Conservation (phyloP, 2,113 vertebrate species). For the Anguilla japonica region DNA sequence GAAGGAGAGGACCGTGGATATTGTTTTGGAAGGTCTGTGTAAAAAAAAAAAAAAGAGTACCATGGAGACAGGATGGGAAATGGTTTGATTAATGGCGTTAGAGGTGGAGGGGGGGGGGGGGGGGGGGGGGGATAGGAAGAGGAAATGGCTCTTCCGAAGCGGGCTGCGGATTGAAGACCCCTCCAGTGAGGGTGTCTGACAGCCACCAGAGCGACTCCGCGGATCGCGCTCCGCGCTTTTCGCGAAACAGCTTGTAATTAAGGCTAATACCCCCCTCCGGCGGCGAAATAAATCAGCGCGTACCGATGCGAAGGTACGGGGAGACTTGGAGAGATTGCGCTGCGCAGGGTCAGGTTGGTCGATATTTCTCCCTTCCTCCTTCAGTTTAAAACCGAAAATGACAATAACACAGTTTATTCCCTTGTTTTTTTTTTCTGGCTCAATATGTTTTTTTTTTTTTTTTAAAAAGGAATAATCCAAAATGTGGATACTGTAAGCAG, state of each 20-base stretch:
- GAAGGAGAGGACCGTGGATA: neutral
- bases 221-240: slow-evolving; percentile 29
- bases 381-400: neutral
- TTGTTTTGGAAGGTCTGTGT: slow-evolving; percentile 10
- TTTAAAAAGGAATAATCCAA: neutral
- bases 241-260: slow-evolving; percentile 51
- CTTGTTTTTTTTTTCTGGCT: neutral
- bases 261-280: slow-evolving; percentile 42
- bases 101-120: slow-evolving; percentile 23
- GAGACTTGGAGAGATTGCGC: neutral
- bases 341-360: neutral
- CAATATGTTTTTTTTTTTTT: neutral
- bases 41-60: slow-evolving; percentile 23
- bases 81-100: slow-evolving; percentile 43
- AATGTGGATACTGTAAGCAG: neutral
- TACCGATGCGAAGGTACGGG: slow-evolving; percentile 24
- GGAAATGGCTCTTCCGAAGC: neutral
- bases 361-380: neutral
- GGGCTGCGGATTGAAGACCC: neutral
- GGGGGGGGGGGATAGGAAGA: neutral
- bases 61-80: slow-evolving; percentile 36
- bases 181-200: slow-evolving; percentile 19
- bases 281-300: slow-evolving; percentile 32
- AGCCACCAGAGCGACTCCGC: slow-evolving; percentile 20
- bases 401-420: neutral